These are phyloP conservation scores for Delia radicum DNA, from an alignment of 1,140 invertebrate genomes.

Conservation along the genomic window DNA sequence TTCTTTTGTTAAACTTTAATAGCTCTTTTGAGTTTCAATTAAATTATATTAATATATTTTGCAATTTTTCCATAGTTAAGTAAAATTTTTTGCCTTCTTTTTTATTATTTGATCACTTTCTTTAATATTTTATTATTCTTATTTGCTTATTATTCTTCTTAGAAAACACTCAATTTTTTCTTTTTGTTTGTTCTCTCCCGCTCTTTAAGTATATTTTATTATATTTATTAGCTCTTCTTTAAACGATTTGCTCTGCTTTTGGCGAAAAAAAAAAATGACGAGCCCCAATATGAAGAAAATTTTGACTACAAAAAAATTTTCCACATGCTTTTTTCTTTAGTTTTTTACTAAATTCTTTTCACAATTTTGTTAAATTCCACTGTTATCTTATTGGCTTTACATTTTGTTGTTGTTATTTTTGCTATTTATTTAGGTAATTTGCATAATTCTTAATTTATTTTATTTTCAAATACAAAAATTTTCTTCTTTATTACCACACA, in stretches of 20 bases:
- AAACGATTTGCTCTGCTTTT: background rate
- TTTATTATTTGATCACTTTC: constrained; percentile 13
- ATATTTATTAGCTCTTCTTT: background rate
- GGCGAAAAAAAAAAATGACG: constrained; percentile 17
- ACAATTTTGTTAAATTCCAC: background rate
- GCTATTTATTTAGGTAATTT: background rate
- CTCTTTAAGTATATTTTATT: constrained; percentile 4
- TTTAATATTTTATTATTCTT: background rate
- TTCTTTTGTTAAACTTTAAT: constrained; percentile 4
- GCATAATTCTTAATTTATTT: constrained; percentile 14
- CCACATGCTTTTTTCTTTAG: background rate
- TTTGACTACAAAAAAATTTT: background rate
- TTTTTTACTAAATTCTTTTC: background rate
- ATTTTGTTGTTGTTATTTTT: background rate
- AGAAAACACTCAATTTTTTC: constrained; percentile 4
- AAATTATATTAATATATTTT: constrained; percentile 12
- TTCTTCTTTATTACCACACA: constrained; percentile 22
- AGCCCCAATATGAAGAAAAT: constrained; percentile 13
- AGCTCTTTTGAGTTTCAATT: constrained; percentile 15
- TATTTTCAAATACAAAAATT: constrained; percentile 14
- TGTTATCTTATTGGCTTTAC: background rate
- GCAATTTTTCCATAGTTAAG: constrained; percentile 7
- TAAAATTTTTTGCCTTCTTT: background rate
- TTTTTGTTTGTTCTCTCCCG: background rate
- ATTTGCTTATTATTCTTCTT: constrained; percentile 2